Conservation (phyloP, 2,797 vertebrate species). For the Scleropages formosus region DNA sequence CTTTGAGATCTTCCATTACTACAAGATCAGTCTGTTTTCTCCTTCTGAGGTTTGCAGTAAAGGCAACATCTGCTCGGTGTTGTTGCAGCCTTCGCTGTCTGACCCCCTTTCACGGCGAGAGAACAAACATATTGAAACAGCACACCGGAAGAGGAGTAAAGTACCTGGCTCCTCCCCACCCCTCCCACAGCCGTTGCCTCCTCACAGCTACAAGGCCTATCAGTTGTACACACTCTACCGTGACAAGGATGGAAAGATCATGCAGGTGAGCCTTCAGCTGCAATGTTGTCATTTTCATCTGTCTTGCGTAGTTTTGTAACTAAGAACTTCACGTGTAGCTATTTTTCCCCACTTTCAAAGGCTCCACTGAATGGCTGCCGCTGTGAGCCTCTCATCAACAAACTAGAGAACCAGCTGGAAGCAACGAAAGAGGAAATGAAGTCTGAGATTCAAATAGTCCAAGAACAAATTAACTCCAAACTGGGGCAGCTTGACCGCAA, state of each 20-base stretch:
- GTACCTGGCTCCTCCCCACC: constrained; percentile 61
- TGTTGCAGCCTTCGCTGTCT: constrained; percentile 76
- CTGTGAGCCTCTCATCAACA: constrained; percentile 90
- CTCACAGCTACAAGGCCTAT: constrained; percentile 88
- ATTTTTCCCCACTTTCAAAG: constrained; percentile 51
- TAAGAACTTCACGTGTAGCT: not conserved
- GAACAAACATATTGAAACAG: constrained; percentile 60
- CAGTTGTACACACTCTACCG: constrained; percentile 94
- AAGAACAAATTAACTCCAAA: constrained; percentile 89
- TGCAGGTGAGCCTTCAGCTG: constrained; percentile 78
- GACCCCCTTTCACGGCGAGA: constrained; percentile 79
- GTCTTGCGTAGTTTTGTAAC: too few species aligned
- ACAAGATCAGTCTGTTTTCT: too few species aligned
- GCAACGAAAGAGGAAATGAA: constrained; percentile 94
- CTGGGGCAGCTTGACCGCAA: constrained; percentile 88
- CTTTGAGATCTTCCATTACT: too few species aligned
- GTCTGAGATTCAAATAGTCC: constrained; percentile 85
- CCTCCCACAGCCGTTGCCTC: constrained; percentile 59
- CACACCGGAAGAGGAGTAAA: constrained; percentile 67
- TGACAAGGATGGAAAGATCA: constrained; percentile 89
- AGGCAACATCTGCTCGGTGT: constrained; percentile 21
- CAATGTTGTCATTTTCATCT: too few species aligned
- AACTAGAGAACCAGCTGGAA: constrained; percentile 92
- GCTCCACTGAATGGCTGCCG: constrained; percentile 93
- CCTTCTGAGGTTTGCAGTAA: too few species aligned